A percentile compares a stretch with the other conserved stretches of the same genome.
These are phyloP conservation scores for Manis crassicaudata DNA, from an alignment of 2,797 vertebrate species.

Conservation along the genomic window DNA sequence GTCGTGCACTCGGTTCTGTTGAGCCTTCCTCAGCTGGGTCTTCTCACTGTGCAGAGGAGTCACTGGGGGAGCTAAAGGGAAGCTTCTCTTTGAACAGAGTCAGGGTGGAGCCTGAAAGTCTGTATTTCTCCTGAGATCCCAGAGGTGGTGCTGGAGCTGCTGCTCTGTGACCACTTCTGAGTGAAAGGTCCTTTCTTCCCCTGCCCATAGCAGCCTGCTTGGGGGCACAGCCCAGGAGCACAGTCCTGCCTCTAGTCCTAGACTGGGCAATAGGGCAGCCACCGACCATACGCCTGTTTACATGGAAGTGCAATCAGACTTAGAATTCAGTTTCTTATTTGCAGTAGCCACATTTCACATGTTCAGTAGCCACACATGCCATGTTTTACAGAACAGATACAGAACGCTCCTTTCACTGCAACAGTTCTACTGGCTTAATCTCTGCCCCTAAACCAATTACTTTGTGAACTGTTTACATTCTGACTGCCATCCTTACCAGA, in stretches of 20 bases:
- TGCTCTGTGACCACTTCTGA: neutral
- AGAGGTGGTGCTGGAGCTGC: neutral
- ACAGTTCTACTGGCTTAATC: neutral
- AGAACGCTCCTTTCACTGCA: neutral
- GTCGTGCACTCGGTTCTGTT: fast-evolving
- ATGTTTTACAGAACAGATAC: neutral
- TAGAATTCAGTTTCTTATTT: neutral
- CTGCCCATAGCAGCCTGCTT: too few relatives aligned
- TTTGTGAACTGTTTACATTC: too few relatives aligned
- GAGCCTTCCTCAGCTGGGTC: neutral
- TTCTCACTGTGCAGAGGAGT: neutral
- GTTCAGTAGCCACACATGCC: neutral
- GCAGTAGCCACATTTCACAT: neutral
- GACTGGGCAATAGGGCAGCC: neutral
- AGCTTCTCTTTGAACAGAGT: neutral
- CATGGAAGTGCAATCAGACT: neutral
- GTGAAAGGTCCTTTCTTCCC: neutral
- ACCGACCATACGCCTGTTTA: neutral
- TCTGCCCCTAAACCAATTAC: neutral
- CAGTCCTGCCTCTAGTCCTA: neutral
- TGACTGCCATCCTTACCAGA: neutral
- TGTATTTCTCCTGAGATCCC: neutral
- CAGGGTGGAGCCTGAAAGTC: neutral
- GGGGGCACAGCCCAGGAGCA: fast-evolving
- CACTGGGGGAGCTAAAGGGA: neutral